A percentile compares a stretch with the other conserved stretches of the same genome.
Conservation (phyloP, 2,888 invertebrate species). For the Tupiocoris notatus region DNA sequence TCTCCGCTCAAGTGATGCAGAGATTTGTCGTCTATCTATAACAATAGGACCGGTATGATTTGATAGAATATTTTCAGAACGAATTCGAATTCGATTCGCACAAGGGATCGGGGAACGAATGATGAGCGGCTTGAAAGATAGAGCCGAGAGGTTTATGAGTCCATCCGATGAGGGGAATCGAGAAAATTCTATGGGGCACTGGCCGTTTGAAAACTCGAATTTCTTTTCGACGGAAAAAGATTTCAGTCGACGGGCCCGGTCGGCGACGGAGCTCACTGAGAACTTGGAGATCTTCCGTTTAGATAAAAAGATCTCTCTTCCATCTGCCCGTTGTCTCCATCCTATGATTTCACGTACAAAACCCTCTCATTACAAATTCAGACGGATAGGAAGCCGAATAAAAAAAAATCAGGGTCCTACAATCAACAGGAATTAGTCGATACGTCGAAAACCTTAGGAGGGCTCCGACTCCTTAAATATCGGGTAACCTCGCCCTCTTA, state of each 20-base stretch:
- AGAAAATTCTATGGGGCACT: not conserved
- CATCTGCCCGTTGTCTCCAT: constrained; percentile 23
- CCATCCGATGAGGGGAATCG: constrained; percentile 4
- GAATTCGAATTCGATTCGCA: too few species aligned
- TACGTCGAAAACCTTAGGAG: not conserved
- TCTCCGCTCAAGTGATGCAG: too few species aligned
- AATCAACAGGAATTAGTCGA: constrained; percentile 35
- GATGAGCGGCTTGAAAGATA: too few species aligned
- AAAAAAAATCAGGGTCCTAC: constrained; percentile 17
- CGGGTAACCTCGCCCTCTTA: not conserved
- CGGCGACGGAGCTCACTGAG: not conserved
- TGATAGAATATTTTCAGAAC: too few species aligned
- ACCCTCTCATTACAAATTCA: constrained; percentile 43
- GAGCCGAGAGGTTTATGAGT: constrained; percentile 32
- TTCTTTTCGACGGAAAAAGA: not conserved
- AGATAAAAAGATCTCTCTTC: constrained; percentile 17
- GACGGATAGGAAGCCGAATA: constrained; percentile 10
- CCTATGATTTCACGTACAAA: constrained; percentile 43
- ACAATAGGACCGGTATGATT: too few species aligned
- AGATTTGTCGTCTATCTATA: too few species aligned
- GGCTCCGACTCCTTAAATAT: not conserved
- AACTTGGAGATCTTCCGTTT: constrained; percentile 34
- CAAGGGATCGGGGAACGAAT: too few species aligned
- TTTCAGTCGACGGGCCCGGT: not conserved
- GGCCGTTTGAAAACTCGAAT: not conserved